Percentiles rank a stretch among this genome's conserved stretches.
Conservation (phyloP, 92 coral and sea anemone species). For the Umimayanthus chanpuru region DNA sequence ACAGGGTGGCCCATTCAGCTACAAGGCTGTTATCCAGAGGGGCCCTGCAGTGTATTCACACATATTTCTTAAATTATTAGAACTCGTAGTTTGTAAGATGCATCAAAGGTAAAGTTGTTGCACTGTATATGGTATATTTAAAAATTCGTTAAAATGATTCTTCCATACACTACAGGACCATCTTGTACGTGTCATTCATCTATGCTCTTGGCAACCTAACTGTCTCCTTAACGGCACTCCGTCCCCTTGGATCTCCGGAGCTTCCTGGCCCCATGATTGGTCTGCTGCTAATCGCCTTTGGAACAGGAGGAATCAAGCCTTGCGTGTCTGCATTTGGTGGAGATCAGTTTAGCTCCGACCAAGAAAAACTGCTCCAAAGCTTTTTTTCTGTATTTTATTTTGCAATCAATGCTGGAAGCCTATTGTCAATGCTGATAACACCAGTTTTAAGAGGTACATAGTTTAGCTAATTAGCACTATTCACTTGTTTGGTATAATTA, state of each 20-base stretch:
- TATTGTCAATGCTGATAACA: slow-evolving; percentile 74
- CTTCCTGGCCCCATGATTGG: slow-evolving; percentile 84
- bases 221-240: slow-evolving; percentile 73
- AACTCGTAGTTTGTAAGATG: too few relatives aligned
- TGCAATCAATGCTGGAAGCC: slow-evolving; percentile 90
- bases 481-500: too few relatives aligned
- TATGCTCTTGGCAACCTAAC: slow-evolving; percentile 73
- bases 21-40: too few relatives aligned
- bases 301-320: slow-evolving; percentile 89
- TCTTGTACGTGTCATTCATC: slow-evolving; percentile 72
- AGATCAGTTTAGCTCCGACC: slow-evolving; percentile 80
- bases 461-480: too few relatives aligned
- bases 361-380: slow-evolving; percentile 70
- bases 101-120: too few relatives aligned
- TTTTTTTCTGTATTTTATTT: slow-evolving; percentile 86
- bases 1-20: too few relatives aligned
- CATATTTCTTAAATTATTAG: too few relatives aligned
- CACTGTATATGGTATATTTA: too few relatives aligned
- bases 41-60: too few relatives aligned
- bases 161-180: slow-evolving; percentile 55
- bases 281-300: slow-evolving; percentile 78
- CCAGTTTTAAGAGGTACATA: slow-evolving; percentile 78
- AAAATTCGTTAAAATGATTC: too few relatives aligned
- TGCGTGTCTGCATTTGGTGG: slow-evolving; percentile 91
- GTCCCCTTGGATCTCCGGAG: slow-evolving; percentile 75